Base-by-base conservation (phyloP, 2,113 vertebrate genomes). In the Ceyx margarethae region DNA sequence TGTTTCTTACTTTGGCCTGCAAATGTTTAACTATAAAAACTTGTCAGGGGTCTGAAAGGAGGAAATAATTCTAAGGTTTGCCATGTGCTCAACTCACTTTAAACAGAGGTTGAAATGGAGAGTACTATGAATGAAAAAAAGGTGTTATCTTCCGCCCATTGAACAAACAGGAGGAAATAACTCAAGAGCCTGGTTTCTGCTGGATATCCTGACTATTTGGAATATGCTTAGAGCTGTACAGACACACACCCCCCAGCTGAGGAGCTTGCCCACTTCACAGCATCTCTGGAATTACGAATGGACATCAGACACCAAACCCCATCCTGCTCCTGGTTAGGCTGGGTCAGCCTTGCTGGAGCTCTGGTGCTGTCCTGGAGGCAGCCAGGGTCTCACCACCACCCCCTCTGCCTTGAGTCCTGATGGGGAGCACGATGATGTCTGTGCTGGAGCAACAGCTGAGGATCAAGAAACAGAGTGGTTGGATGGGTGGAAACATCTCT, bases 341-440 rank as follows among this genome's bases (percentile, higher is more conserved):
- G 66, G 35, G 4, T 5, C 56, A 66, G 80, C 0, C 37, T 21
- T n/a, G 11, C 6, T 33, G 10, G 40, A 64, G 15, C 21, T 21
- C 13, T 2, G 18, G 22, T 0, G 77, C 53, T 35, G 54, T 7
- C 21, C 40, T 7, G 28, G 40, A 6, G 54, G 11, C 21, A 10
- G n/a, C 29, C 13, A 40, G 51, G 23, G 13, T 80, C 77, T 77
- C 48, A 2, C 5, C 20, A 45, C 73, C 22, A 12, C 53, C 37
- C 3, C 57, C n/a, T 3, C 5, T n/a, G 67, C 31, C 4, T 0
- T 4, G 5, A 0, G 9, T 33, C 23, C 66, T 2, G 1, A 5
- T 1, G 20, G 6, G 23, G 42, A 60, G 33, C 79, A 18, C 3
- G 3, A 33, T 8, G 8, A 3, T 15, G n/a, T 62, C 81, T 13